These are phyloP conservation scores for Sitta carolinensis DNA, from an alignment of 2,797 vertebrate genomes.

Conservation along the genomic window DNA sequence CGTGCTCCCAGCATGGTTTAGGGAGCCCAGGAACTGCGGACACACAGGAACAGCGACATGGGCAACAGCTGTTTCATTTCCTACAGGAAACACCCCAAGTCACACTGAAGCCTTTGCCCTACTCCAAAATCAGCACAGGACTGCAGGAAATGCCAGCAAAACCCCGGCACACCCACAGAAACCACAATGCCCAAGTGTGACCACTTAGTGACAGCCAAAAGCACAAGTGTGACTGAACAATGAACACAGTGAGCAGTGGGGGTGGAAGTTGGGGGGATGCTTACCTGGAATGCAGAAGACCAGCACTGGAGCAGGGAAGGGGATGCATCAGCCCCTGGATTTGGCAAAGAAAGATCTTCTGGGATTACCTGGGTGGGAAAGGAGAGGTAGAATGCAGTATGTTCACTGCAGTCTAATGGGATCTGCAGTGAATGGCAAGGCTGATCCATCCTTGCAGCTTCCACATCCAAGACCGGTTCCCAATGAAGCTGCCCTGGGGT, in stretches of 20 bases:
- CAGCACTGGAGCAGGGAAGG: accelerated
- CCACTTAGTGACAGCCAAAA: neutral
- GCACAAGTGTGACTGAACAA: neutral
- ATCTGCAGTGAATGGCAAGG: accelerated
- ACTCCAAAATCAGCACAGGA: accelerated
- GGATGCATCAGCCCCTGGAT: neutral
- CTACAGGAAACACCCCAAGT: neutral
- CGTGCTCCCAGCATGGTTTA: accelerated
- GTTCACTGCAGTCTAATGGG: neutral
- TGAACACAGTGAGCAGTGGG: accelerated
- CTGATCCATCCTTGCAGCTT: neutral
- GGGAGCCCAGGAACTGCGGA: accelerated
- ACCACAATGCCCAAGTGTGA: neutral
- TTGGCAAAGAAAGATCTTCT: neutral
- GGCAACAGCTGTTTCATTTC: neutral
- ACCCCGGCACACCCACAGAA: accelerated
- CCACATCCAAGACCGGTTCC: accelerated
- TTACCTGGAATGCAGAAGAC: neutral
- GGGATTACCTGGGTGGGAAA: neutral
- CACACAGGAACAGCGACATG: neutral
- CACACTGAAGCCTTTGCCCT: neutral
- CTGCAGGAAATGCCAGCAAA: accelerated
- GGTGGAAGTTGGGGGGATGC: neutral
- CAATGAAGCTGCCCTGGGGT: accelerated
- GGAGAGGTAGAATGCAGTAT: neutral